Conservation (phyloP, 30 jellyfish, hydroid and myxozoan species). For the Phacellophora camtschatica region DNA sequence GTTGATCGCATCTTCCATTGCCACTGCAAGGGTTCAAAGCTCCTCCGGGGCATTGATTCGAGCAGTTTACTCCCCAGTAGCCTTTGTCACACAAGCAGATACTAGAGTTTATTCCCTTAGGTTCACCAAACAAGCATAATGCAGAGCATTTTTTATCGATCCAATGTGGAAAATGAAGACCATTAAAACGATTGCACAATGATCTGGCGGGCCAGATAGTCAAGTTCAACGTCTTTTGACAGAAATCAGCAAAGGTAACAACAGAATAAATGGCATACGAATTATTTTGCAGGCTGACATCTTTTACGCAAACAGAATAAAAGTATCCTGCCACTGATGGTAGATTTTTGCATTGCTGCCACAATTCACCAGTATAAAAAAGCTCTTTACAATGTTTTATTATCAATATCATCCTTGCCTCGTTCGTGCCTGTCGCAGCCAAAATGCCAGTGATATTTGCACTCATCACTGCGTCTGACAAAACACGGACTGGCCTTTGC, state of each 20-base stretch:
- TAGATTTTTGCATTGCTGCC: constrained; percentile 13
- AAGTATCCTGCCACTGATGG: constrained; percentile 19
- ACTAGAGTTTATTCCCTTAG: background rate
- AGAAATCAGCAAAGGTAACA: constrained; percentile 27
- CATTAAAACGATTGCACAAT: constrained; percentile 7
- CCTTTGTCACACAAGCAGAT: constrained; percentile 38
- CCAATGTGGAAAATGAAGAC: constrained; percentile 1
- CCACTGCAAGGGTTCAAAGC: constrained; percentile 37
- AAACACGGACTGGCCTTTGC: constrained; percentile 44
- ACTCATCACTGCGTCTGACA: constrained; percentile 14
- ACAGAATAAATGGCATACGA: constrained; percentile 24
- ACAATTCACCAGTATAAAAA: constrained; percentile 25
- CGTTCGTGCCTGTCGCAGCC: background rate
- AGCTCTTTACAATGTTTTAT: constrained; percentile 25
- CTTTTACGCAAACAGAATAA: constrained; percentile 38
- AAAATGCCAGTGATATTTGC: constrained; percentile 16
- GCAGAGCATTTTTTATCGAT: constrained; percentile 7
- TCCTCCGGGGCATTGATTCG: constrained; percentile 57
- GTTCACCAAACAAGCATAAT: constrained; percentile 31
- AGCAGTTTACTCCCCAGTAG: constrained; percentile 54
- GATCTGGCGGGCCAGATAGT: constrained; percentile 55
- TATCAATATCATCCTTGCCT: background rate
- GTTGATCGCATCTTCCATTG: constrained; percentile 27
- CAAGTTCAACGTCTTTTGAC: constrained; percentile 12
- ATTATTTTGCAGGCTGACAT: constrained; percentile 11